Conservation (phyloP, 2,888 invertebrate species). For the Tenthredo amoena region DNA sequence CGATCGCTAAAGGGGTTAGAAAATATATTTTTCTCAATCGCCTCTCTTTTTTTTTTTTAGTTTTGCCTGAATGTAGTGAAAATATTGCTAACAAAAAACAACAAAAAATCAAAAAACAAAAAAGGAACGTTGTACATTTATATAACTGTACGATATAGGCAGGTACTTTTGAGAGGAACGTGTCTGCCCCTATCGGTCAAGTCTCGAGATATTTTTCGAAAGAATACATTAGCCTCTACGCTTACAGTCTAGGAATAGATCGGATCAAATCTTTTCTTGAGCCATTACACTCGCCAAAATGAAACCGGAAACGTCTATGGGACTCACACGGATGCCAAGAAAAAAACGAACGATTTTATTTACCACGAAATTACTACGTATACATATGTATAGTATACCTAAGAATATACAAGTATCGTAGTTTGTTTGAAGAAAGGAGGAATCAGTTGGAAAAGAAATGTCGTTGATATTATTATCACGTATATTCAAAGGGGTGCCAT, state of each 20-base stretch:
- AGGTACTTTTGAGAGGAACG: not conserved
- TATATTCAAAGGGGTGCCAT: too few relatives aligned
- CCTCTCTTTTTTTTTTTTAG: not conserved
- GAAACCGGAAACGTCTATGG: slow-evolving; percentile 35
- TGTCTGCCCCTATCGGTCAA: not conserved
- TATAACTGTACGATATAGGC: not conserved
- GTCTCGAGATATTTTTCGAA: not conserved
- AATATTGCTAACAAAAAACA: not conserved
- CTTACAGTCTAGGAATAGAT: slow-evolving; percentile 14
- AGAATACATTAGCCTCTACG: not conserved
- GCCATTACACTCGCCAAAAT: slow-evolving; percentile 19
- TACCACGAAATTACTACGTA: too few relatives aligned
- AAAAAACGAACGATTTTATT: not conserved
- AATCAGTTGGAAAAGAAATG: too few relatives aligned
- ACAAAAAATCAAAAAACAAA: too few relatives aligned
- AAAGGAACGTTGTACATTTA: not conserved
- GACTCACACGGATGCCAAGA: not conserved
- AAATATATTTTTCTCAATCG: not conserved
- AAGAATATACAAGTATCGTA: too few relatives aligned
- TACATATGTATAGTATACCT: too few relatives aligned
- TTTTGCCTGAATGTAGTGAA: not conserved
- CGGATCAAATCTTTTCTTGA: not conserved
- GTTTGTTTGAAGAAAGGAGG: too few relatives aligned
- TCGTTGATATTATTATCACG: too few relatives aligned
- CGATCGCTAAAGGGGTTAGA: not conserved